Percentiles rank a stretch among this genome's conserved stretches.
These are phyloP conservation scores for Punctoribates punctum DNA, from an alignment of 2,888 invertebrate species.

Conservation along the genomic window DNA sequence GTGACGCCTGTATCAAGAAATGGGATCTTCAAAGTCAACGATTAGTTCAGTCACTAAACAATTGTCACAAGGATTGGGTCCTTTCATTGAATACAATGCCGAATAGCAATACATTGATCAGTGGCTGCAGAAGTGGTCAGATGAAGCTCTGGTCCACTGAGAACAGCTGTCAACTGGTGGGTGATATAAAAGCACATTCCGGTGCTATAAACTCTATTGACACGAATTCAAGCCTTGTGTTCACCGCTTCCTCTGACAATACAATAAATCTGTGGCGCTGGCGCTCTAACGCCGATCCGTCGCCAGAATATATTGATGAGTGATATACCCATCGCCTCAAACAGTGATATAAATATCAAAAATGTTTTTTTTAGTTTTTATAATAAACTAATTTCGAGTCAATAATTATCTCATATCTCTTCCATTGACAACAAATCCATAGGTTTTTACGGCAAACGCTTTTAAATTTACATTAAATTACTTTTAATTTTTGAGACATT, in stretches of 20 bases:
- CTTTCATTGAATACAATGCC: slow-evolving; percentile 66
- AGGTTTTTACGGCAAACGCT: slow-evolving; percentile 1
- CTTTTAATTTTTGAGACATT: neutral
- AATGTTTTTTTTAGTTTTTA: neutral
- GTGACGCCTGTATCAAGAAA: slow-evolving; percentile 80
- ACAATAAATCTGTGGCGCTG: slow-evolving; percentile 41
- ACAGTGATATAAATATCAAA: slow-evolving; percentile 31
- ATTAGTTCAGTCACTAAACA: slow-evolving; percentile 64
- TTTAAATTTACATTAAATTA: slow-evolving; percentile 18
- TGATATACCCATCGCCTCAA: neutral
- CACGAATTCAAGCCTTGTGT: slow-evolving; percentile 64
- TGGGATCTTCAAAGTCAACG: slow-evolving; percentile 64
- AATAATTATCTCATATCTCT: slow-evolving; percentile 26
- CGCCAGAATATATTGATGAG: slow-evolving; percentile 38
- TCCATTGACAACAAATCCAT: slow-evolving; percentile 15
- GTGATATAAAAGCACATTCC: slow-evolving; percentile 66
- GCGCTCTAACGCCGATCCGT: slow-evolving; percentile 31
- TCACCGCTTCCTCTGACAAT: slow-evolving; percentile 65
- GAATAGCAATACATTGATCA: slow-evolving; percentile 61
- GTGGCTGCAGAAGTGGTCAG: slow-evolving; percentile 71
- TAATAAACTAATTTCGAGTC: slow-evolving; percentile 7
- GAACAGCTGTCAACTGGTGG: slow-evolving; percentile 61
- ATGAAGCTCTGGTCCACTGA: slow-evolving; percentile 72
- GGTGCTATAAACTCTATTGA: slow-evolving; percentile 67
- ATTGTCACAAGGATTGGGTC: slow-evolving; percentile 84